A percentile compares a stretch with the other conserved stretches of the same genome.
These are phyloP conservation scores for Agrenia bidenticulata DNA, from an alignment of 2,888 invertebrate genomes.

Conservation along the genomic window DNA sequence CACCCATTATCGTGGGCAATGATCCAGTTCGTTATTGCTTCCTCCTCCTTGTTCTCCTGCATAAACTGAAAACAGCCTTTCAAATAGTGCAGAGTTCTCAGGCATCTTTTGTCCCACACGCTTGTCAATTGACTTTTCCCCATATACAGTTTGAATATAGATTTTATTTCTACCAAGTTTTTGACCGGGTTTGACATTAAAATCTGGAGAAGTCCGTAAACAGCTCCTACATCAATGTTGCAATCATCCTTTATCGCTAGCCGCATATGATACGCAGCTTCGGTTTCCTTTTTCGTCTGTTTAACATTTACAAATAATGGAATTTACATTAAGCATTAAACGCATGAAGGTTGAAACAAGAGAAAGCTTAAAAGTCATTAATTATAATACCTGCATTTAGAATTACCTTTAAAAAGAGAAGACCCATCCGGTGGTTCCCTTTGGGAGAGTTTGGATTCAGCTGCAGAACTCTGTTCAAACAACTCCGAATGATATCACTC, in stretches of 20 bases:
- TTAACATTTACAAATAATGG: too few species aligned
- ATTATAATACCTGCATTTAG: too few species aligned
- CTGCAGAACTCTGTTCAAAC: slow-evolving; percentile 21
- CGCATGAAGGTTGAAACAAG: too few species aligned
- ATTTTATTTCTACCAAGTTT: slow-evolving; percentile 24
- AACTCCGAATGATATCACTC: slow-evolving; percentile 15
- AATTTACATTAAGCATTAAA: too few species aligned
- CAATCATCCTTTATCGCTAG: slow-evolving; percentile 23
- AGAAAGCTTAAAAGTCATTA: too few species aligned
- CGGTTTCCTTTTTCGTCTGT: slow-evolving; percentile 23
- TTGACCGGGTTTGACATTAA: slow-evolving; percentile 21
- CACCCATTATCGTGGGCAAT: slow-evolving; percentile 35
- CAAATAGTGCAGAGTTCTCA: slow-evolving; percentile 29
- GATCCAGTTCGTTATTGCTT: slow-evolving; percentile 36
- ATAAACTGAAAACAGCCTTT: slow-evolving; percentile 34
- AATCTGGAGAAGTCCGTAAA: slow-evolving; percentile 31
- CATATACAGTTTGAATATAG: slow-evolving; percentile 20
- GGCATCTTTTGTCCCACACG: slow-evolving; percentile 27
- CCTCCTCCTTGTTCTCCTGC: slow-evolving; percentile 23
- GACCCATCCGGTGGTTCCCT: slow-evolving; percentile 28
- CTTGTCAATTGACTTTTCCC: slow-evolving; percentile 15
- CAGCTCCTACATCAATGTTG: slow-evolving; percentile 25
- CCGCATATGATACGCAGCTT: slow-evolving; percentile 23
- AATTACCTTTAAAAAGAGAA: slow-evolving; percentile 23
- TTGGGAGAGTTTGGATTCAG: slow-evolving; percentile 15